Conservation (phyloP, 2,797 vertebrate genomes). For the Jordanella pulchra region DNA sequence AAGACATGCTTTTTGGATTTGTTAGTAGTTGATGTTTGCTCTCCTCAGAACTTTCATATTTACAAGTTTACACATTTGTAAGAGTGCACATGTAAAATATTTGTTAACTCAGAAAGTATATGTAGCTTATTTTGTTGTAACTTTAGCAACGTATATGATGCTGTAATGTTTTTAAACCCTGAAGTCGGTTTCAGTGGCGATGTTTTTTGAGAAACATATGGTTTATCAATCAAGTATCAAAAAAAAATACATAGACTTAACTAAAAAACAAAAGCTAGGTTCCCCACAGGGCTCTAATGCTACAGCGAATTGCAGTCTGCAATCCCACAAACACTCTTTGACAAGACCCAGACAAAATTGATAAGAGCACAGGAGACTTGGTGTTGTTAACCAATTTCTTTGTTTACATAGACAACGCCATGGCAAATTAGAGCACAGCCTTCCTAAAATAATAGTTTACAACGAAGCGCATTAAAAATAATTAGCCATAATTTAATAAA, state of each 20-base stretch:
- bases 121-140: constrained; percentile 59
- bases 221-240: constrained; percentile 71
- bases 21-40: constrained; percentile 48
- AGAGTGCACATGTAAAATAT: constrained; percentile 4
- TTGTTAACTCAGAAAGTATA: constrained; percentile 32
- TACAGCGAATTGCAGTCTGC: constrained; percentile 72
- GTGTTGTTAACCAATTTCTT: constrained; percentile 76
- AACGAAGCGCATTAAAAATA: constrained; percentile 75
- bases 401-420: constrained; percentile 75
- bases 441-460: constrained; percentile 78
- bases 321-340: constrained; percentile 67
- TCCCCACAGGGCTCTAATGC: constrained; percentile 66
- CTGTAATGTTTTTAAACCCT: constrained; percentile 54
- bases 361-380: constrained; percentile 60
- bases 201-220: constrained; percentile 66
- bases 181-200: constrained; percentile 70
- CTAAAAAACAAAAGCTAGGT: constrained; percentile 66
- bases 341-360: constrained; percentile 57
- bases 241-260: constrained; percentile 55
- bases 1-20: constrained; percentile 55
- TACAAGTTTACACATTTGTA: constrained; percentile 5
- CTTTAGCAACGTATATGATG: constrained; percentile 50
- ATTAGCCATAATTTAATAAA: constrained; percentile 76
- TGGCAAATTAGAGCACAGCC: constrained; percentile 68
- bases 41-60: constrained; percentile 18